Conservation (phyloP, 1,140 invertebrate genomes). For the Gonioctena quinquepunctata region DNA sequence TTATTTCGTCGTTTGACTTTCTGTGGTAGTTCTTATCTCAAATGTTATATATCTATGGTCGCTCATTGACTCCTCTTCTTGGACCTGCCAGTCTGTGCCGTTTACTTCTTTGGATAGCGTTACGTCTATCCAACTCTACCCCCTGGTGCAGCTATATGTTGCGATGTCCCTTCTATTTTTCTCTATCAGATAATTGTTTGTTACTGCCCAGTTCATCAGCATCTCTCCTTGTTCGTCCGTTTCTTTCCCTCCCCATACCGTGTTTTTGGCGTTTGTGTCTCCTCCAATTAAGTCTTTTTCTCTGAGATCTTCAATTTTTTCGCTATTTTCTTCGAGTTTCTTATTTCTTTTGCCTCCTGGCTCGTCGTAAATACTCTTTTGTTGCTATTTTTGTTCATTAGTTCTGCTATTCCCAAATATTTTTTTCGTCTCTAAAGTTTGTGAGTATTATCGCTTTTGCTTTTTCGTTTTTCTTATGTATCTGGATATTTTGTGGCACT, state of each 20-base stretch:
- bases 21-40: no score
- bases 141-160: background rate
- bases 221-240: background rate
- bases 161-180: background rate
- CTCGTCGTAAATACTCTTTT: background rate
- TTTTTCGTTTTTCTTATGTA: no score
- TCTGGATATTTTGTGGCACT: no score
- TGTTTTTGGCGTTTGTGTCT: background rate
- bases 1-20: no score
- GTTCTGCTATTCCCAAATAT: no score
- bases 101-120: background rate
- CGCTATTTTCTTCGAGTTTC: background rate
- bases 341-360: background rate
- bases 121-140: background rate
- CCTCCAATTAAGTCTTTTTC: background rate
- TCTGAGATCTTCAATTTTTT: background rate
- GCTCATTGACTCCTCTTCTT: background rate
- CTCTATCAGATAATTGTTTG: background rate
- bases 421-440: no score
- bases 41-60: background rate
- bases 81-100: background rate
- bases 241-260: background rate
- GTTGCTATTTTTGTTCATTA: no score
- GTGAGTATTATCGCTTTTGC: no score
- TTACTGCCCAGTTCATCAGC: background rate